These are phyloP conservation scores for Linnaemya tessellans DNA, from an alignment of 2,888 invertebrate genomes.

Conservation along the genomic window DNA sequence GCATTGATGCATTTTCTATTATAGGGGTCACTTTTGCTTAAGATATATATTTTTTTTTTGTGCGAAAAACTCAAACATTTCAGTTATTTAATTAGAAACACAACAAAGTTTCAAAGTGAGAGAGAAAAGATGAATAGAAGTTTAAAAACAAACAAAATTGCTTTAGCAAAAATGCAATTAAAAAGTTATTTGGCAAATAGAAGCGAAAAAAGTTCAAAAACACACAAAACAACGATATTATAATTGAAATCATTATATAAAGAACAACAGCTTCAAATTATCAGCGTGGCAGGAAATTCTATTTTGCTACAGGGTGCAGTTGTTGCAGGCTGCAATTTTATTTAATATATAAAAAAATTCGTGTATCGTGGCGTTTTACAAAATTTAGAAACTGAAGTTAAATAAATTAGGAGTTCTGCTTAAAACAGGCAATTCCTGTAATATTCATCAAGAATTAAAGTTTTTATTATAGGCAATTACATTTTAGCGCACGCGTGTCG, in stretches of 20 bases:
- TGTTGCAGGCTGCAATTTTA: no score
- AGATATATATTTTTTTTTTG: background rate
- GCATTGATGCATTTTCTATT: slow-evolving; percentile 37
- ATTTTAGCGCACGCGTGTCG: no score
- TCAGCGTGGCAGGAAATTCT: no score
- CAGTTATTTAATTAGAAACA: slow-evolving; percentile 52
- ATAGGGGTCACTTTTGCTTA: slow-evolving; percentile 41
- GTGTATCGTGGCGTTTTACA: no score
- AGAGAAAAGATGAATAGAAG: slow-evolving; percentile 18
- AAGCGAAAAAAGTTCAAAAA: background rate
- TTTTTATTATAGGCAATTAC: no score
- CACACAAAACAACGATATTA: background rate
- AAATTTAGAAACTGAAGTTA: no score
- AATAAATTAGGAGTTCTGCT: no score
- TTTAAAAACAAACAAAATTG: slow-evolving; percentile 48
- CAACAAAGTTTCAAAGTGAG: slow-evolving; percentile 35
- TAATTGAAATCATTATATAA: background rate
- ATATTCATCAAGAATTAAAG: no score
- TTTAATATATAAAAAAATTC: no score
- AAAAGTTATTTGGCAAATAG: slow-evolving; percentile 29
- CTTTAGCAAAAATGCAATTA: slow-evolving; percentile 54
- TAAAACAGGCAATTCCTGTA: no score
- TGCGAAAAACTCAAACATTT: background rate
- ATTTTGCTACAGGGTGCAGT: no score
- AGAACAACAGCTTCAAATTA: background rate